These are phyloP conservation scores for Rhagologus leucostigma DNA, from an alignment of 2,113 vertebrate genomes.

Conservation along the genomic window DNA sequence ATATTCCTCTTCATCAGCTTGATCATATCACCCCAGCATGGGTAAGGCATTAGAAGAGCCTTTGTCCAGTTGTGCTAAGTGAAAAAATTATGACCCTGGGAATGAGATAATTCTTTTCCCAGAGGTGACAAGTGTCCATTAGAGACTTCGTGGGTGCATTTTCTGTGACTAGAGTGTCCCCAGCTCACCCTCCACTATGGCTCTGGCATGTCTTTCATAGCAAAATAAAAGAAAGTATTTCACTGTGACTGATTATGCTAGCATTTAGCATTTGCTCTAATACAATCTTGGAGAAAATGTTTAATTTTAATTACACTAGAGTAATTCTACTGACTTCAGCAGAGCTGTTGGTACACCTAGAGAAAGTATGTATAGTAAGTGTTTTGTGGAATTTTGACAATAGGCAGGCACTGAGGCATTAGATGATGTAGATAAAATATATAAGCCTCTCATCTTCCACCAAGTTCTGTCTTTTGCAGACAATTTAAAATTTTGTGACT, in stretches of 20 bases:
- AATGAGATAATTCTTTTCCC: background rate
- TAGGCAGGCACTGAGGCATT: background rate
- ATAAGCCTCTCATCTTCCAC: background rate
- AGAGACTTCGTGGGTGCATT: background rate
- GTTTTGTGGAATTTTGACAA: background rate
- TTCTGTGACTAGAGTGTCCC: background rate
- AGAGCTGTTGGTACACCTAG: background rate
- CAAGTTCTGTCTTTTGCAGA: background rate
- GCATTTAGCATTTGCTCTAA: background rate
- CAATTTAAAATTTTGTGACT: conserved; percentile 32
- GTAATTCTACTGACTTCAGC: background rate
- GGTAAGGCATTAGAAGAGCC: background rate
- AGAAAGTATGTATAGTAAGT: background rate
- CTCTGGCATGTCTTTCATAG: background rate
- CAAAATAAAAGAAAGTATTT: background rate
- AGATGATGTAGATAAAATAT: conserved; percentile 7
- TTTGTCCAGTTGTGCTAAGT: background rate
- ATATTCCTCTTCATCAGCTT: background rate
- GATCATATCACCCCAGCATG: background rate
- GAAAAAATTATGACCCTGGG: background rate
- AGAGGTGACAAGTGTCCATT: background rate
- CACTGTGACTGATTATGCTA: background rate
- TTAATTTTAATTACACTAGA: background rate
- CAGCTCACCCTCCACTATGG: background rate
- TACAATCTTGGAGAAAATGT: background rate